Evolutionary conservation across 1,140 invertebrate genomes (phyloP).

Genomic region (Alviniconcha marisindica): DNA sequence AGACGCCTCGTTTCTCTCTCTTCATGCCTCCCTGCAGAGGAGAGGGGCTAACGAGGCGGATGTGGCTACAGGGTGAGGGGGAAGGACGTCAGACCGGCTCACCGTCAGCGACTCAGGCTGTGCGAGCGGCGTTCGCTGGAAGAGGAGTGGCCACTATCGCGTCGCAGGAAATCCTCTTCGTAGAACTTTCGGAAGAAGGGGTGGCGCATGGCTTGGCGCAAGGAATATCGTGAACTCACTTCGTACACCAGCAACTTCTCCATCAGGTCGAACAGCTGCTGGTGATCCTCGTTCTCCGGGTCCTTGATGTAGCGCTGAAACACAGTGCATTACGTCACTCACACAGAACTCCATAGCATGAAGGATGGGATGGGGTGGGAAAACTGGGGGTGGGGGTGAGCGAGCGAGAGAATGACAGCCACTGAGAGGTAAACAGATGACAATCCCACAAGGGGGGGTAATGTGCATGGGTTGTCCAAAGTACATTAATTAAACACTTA

Average conservation of each 20-base stretch:
- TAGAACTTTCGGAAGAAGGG: conserved; percentile 85
- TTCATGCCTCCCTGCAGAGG: neutral
- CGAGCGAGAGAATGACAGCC: neutral
- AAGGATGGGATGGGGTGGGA: neutral
- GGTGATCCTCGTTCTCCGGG: conserved; percentile 90
- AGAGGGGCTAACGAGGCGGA: too few species aligned
- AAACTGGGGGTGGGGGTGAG: neutral
- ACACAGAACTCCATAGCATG: neutral
- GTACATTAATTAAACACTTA: too few species aligned
- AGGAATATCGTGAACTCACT: conserved; percentile 89
- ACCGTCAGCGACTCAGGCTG: conserved; percentile 52
- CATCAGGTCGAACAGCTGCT: conserved; percentile 95
- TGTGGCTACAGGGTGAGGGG: neutral
- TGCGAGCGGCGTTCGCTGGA: conserved; percentile 47
- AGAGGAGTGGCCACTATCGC: conserved; percentile 35
- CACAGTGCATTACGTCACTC: neutral
- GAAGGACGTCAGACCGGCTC: conserved; percentile 41
- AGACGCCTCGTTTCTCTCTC: neutral
- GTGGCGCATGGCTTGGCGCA: conserved; percentile 92
- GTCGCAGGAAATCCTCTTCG: conserved; percentile 40
- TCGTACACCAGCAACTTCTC: conserved; percentile 97
- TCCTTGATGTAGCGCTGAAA: conserved; percentile 90
- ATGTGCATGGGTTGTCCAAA: too few species aligned
- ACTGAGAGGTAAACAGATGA: neutral
- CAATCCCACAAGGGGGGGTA: too few species aligned